Base-by-base conservation (phyloP, 2,888 invertebrate species). In the Mesochorus sp. region DNA sequence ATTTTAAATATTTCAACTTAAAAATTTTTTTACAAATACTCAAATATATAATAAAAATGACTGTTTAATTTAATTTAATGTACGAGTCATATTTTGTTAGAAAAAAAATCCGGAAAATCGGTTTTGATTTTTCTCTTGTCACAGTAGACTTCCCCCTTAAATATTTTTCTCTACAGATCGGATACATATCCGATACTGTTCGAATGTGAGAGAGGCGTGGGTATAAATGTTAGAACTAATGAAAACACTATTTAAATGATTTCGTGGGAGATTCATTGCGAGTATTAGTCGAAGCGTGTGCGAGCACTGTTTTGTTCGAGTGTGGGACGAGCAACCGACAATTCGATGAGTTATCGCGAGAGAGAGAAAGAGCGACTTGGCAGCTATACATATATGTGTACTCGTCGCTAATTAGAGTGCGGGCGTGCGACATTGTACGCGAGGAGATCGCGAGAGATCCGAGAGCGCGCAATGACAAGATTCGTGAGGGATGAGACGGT, bases 361-460 rank as follows among this genome's bases (percentile, higher is more conserved):
- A 37, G 39, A 24, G 17, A n/a, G 10, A 10, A 12, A 2, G 24
- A 49, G 34, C n/a, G 19, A 62, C 3, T 39, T 21, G 12, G 57
- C 47, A 34, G 61, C 31, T 19, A 24, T 31, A 19, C 34, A 42
- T 62, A 10, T 44, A 21, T 55, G 5, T 57, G 8, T n/a, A n/a
- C 57, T 42, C 17, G 53, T 67, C 61, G 37, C 72, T 72, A 72
- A 77, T 77, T 77, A 67, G 59, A 67, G 61, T 67, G 67, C 72
- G 72, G 37, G 61, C 61, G 72, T 62, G 72, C 61, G 47, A 77
- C 67, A 72, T 77, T 67, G 72, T 67, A 37, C 17, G 42, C 26
- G 5, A 6, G 42, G 19, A 34, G 24, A 21, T 49, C 5, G 24
- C 21, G 19, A 19, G 31, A 51, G 51, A 24, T 8, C 34, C 42